phyloP scores from a whole-genome alignment of 2,888 invertebrate species.

The Hirtodrosophila trivittata region DNA sequence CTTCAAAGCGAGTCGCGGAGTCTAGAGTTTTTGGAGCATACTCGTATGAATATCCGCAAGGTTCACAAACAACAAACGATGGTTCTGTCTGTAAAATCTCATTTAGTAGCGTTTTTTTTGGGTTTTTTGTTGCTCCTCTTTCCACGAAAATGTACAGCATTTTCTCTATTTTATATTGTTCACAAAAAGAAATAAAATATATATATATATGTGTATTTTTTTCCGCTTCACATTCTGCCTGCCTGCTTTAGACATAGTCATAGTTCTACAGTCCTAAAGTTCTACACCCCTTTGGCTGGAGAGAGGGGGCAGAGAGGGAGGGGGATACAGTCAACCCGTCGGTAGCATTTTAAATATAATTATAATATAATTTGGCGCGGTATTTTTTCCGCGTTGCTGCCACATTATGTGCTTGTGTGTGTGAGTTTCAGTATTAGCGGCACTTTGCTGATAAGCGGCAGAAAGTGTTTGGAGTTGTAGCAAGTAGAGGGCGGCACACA shows the following conservation, averaged over 20 bases:
- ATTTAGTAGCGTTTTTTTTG: no score
- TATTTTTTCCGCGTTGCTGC: constrained; percentile 60
- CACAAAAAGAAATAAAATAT: constrained; percentile 5
- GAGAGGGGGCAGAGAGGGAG: not conserved
- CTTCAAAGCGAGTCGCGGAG: no score
- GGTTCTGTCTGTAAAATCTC: no score
- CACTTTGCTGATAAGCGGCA: constrained; percentile 49
- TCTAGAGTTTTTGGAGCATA: no score
- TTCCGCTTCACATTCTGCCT: constrained; percentile 22
- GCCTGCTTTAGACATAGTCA: constrained; percentile 40
- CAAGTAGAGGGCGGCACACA: no score
- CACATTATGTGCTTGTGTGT: constrained; percentile 26
- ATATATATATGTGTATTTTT: constrained; percentile 5
- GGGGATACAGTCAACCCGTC: constrained; percentile 35
- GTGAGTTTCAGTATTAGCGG: constrained; percentile 50
- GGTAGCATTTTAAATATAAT: constrained; percentile 78
- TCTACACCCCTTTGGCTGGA: not conserved
- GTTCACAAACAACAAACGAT: no score
- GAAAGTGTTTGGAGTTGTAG: not conserved
- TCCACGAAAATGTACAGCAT: no score
- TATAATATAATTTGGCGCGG: constrained; percentile 78
- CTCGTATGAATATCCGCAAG: no score
- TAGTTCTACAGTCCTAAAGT: constrained; percentile 22
- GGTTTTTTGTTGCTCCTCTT: no score
- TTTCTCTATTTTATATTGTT: constrained; percentile 11